Evolutionary conservation across 2,797 vertebrate species (phyloP).

Genomic region (Pteronotus mesoamericanus): DNA sequence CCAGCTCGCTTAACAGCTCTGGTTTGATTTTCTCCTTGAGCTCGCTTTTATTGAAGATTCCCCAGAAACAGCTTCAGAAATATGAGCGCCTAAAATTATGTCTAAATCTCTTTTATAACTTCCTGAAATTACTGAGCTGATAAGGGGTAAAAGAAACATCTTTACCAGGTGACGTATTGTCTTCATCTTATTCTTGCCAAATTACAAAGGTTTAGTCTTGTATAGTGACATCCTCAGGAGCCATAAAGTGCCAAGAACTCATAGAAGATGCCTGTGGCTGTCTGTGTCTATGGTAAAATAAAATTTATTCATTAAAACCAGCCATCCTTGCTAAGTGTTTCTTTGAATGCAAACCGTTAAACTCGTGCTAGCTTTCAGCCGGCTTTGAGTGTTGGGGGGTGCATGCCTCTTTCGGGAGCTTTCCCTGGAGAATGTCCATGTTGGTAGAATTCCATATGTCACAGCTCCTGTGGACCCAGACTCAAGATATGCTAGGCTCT

Average conservation of each 20-base stretch:
- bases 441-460: background rate
- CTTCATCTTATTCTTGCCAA: background rate
- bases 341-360: background rate
- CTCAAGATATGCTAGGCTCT: background rate
- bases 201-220: constrained; percentile 64
- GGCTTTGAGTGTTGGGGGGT: accelerated
- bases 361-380: background rate
- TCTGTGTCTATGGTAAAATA: background rate
- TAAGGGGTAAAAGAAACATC: constrained; percentile 58
- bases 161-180: constrained; percentile 58
- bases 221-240: constrained; percentile 61
- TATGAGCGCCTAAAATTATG: constrained; percentile 60
- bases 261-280: accelerated
- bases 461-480: background rate
- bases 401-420: background rate
- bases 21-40: constrained; percentile 65
- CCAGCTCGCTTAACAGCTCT: background rate
- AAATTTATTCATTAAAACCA: background rate
- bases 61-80: constrained; percentile 72
- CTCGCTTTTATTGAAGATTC: constrained; percentile 50
- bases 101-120: constrained; percentile 65
- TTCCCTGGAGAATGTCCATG: background rate
- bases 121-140: constrained; percentile 41
- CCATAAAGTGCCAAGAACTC: constrained; percentile 28
- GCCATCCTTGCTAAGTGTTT: background rate